Conservation (phyloP, 2,113 vertebrate genomes). For the Condylura cristata region DNA sequence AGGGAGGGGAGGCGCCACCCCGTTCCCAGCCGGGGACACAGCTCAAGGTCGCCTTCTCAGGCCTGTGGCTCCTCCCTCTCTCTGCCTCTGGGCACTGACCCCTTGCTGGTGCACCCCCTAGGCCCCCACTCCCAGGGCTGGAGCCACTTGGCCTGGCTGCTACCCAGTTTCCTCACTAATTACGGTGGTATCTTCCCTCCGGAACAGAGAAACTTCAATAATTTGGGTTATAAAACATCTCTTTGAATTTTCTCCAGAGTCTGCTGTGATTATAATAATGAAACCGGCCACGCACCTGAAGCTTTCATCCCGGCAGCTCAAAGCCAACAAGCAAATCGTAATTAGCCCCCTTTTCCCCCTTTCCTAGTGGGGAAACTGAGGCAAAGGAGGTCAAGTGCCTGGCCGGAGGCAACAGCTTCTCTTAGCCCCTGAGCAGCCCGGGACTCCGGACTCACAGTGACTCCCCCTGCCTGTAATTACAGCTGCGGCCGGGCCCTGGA, state of each 20-base stretch:
- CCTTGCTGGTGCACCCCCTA: accelerated
- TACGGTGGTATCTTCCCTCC: slow-evolving; percentile 24
- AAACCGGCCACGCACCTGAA: background rate
- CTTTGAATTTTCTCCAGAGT: slow-evolving; percentile 72
- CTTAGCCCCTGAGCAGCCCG: background rate
- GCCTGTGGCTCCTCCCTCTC: background rate
- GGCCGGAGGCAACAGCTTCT: slow-evolving; percentile 22
- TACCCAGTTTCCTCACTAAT: slow-evolving; percentile 11
- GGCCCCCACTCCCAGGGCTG: accelerated
- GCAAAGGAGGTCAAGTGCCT: slow-evolving; percentile 54
- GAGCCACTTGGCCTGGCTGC: background rate
- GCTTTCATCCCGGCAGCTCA: slow-evolving; percentile 53
- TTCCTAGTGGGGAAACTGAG: slow-evolving; percentile 54
- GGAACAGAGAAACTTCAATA: slow-evolving; percentile 53
- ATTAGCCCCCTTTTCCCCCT: background rate
- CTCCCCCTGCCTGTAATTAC: accelerated
- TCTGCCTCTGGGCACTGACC: accelerated
- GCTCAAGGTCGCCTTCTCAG: accelerated
- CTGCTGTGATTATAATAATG: slow-evolving; percentile 51
- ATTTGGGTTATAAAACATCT: slow-evolving; percentile 63
- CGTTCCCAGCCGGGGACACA: accelerated
- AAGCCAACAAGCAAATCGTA: background rate
- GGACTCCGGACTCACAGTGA: accelerated
- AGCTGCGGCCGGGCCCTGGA: background rate
- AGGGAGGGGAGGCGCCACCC: accelerated